phyloP scores from a whole-genome alignment of 64 coral and sea anemone species.

The Pocillopora verrucosa region DNA sequence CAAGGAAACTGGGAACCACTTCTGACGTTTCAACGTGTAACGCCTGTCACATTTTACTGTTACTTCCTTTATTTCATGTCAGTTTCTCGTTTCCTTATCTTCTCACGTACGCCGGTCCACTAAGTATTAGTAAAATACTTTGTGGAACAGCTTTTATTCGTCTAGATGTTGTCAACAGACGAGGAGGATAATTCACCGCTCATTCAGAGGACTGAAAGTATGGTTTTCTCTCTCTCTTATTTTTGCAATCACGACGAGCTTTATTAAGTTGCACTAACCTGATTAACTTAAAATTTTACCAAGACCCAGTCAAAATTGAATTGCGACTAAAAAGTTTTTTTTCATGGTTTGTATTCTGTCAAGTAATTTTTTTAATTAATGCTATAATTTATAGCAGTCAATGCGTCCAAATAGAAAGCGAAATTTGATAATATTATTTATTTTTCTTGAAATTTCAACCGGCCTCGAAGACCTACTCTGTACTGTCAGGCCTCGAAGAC shows the following conservation, averaged over 20 bases:
- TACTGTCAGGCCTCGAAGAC: too few relatives aligned
- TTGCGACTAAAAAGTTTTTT: background rate
- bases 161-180: conserved; percentile 6
- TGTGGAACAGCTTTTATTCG: too few relatives aligned
- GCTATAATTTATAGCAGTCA: too few relatives aligned
- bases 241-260: background rate
- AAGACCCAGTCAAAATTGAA: background rate
- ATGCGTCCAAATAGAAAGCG: too few relatives aligned
- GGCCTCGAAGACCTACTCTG: too few relatives aligned
- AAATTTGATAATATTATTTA: too few relatives aligned
- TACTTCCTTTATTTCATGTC: background rate
- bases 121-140: background rate
- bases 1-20: background rate
- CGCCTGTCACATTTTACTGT: background rate
- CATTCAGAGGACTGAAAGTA: conserved; percentile 8
- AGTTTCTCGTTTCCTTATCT: too few relatives aligned
- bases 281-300: background rate
- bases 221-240: background rate
- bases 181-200: conserved; percentile 27
- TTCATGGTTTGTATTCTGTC: too few relatives aligned
- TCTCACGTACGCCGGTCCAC: background rate
- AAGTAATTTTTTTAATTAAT: too few relatives aligned
- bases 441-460: too few relatives aligned
- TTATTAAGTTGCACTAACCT: background rate
- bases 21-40: background rate